Conservation (phyloP, 64 coral and sea anemone species). For the Catalaphyllia jardinei region DNA sequence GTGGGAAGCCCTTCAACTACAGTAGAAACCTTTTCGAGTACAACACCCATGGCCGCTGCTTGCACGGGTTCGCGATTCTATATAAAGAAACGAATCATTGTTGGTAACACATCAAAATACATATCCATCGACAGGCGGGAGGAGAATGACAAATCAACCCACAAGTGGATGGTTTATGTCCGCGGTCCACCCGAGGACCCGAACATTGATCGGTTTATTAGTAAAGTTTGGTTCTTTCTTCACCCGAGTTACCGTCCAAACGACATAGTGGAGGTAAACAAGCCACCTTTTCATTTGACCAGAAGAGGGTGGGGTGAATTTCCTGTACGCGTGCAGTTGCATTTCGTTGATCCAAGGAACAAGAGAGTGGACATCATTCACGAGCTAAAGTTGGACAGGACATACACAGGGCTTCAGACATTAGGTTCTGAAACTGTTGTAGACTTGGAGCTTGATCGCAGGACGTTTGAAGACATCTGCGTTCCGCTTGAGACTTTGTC, state of each 20-base stretch:
- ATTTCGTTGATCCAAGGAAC: conserved; percentile 90
- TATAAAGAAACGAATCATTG: conserved; percentile 87
- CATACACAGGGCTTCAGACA: conserved; percentile 97
- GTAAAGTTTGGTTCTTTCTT: conserved; percentile 98
- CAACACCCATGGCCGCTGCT: not conserved
- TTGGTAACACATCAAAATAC: conserved; percentile 98
- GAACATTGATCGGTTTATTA: conserved; percentile 72
- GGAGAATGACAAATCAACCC: conserved; percentile 90
- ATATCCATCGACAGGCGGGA: conserved; percentile 85
- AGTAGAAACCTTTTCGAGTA: conserved; percentile 5
- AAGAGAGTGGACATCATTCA: conserved; percentile 97
- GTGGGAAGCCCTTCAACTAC: not conserved
- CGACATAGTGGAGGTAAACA: conserved; percentile 95
- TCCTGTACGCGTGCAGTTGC: conserved; percentile 89
- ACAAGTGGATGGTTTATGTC: conserved; percentile 99
- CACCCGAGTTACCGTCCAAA: conserved; percentile 99
- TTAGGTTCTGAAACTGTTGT: conserved; percentile 96
- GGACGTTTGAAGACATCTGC: conserved; percentile 69
- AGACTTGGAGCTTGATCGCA: conserved; percentile 87
- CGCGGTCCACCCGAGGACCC: conserved; percentile 80
- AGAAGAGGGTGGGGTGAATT: conserved; percentile 99
- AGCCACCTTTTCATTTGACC: conserved; percentile 93
- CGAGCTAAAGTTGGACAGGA: conserved; percentile 91
- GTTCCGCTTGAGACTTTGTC: not conserved
- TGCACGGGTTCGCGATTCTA: conserved; percentile 89